These are phyloP conservation scores for Eumacrocentrus americanus DNA, from an alignment of 2,888 invertebrate genomes.

Conservation along the genomic window DNA sequence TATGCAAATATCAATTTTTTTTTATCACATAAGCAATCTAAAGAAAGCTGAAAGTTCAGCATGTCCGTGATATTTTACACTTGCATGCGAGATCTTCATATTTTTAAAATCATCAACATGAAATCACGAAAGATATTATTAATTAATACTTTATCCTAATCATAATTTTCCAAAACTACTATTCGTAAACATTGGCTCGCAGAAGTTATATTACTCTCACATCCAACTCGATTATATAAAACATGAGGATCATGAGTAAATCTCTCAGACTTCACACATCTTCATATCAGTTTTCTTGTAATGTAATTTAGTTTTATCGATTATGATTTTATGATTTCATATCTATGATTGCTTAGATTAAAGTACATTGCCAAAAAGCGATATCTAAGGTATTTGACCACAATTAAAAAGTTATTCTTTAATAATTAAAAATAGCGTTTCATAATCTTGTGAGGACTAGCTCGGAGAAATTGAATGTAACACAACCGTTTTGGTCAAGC, in stretches of 20 bases:
- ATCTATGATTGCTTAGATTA: not conserved
- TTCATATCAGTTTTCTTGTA: not conserved
- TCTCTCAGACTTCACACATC: not conserved
- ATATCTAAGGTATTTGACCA: not conserved
- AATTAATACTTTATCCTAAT: too few species aligned
- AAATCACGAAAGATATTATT: too few species aligned
- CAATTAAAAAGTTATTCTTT: not conserved
- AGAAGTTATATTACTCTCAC: conserved; percentile 3
- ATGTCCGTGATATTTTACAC: too few species aligned
- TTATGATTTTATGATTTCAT: too few species aligned
- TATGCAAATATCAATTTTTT: conserved; percentile 24
- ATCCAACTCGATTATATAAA: conserved; percentile 1
- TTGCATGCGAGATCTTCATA: too few species aligned
- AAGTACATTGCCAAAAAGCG: not conserved
- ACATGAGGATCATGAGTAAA: not conserved
- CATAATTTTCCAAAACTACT: too few species aligned
- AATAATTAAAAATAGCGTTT: not conserved
- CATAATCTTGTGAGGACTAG: not conserved
- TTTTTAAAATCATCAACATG: too few species aligned
- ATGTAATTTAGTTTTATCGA: too few species aligned
- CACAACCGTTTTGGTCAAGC: not conserved
- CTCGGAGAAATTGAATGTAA: not conserved
- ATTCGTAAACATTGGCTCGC: too few species aligned
- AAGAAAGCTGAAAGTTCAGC: conserved; percentile 1
- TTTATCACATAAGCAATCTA: conserved; percentile 30